Percentiles rank a stretch among this genome's conserved stretches.
Conservation (phyloP, 2,888 invertebrate genomes). For the Phragmatobia fuliginosa region DNA sequence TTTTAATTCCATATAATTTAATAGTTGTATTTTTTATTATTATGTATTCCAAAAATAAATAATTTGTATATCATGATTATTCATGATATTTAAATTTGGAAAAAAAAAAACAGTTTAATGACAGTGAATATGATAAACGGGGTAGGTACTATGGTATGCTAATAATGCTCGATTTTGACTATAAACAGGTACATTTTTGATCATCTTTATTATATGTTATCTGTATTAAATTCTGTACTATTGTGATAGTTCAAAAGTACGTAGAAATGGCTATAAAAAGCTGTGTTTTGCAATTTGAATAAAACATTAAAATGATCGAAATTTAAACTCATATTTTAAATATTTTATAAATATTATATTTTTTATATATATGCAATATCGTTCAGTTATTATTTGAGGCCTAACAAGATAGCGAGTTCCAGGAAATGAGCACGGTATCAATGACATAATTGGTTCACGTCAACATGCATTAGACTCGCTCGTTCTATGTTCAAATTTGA, state of each 20-base stretch:
- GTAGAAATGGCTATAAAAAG: too few species aligned
- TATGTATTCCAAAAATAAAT: too few species aligned
- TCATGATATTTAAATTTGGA: neutral
- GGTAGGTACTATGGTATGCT: too few species aligned
- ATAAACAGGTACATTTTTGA: neutral
- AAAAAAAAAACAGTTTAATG: neutral
- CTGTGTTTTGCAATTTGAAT: too few species aligned
- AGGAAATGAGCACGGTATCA: slow-evolving; percentile 22
- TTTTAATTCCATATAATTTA: too few species aligned
- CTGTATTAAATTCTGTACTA: too few species aligned
- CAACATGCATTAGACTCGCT: slow-evolving; percentile 28
- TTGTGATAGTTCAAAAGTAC: too few species aligned
- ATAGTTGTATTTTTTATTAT: too few species aligned
- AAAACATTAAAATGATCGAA: too few species aligned
- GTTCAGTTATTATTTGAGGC: neutral
- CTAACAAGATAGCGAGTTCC: slow-evolving; percentile 14
- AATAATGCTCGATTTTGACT: neutral
- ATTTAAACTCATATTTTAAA: neutral
- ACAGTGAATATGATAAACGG: neutral
- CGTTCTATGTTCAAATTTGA: slow-evolving; percentile 37
- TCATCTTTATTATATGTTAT: neutral
- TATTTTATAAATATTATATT: neutral
- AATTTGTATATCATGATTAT: neutral
- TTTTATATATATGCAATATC: neutral
- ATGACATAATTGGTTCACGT: slow-evolving; percentile 31